Conservation (phyloP, 2,113 vertebrate species). For the Silurus glanis region DNA sequence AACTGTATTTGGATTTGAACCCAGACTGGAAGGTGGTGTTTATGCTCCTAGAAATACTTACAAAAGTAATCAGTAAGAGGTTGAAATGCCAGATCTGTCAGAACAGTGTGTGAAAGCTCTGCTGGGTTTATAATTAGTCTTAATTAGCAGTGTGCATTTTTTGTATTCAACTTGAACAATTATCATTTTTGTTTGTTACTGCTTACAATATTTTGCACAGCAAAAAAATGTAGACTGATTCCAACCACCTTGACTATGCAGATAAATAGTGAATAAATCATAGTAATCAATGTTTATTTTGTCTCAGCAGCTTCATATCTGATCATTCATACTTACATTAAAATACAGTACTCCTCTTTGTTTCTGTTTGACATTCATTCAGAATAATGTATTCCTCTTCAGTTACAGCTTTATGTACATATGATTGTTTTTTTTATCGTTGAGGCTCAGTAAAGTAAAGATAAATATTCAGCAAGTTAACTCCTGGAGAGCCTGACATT, state of each 20-base stretch:
- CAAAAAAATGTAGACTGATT: not conserved
- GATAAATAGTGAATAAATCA: not conserved
- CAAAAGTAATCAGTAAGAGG: not conserved
- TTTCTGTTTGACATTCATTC: not conserved
- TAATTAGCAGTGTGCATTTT: not conserved
- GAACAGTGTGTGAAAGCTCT: not conserved
- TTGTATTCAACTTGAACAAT: not conserved
- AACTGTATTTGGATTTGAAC: not conserved
- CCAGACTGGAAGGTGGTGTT: not conserved
- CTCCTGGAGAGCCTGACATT: conserved; percentile 22
- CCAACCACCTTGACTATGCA: not conserved
- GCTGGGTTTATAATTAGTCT: not conserved
- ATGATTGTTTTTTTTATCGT: not conserved
- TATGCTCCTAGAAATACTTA: not conserved
- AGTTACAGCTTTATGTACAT: not conserved
- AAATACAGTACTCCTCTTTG: not conserved
- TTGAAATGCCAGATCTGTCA: not conserved
- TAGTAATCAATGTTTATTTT: not conserved
- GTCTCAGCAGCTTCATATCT: not conserved
- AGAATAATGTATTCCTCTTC: not conserved
- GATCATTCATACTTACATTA: not conserved
- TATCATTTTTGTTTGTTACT: not conserved
- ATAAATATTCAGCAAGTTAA: not conserved
- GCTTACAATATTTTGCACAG: not conserved
- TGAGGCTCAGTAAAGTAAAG: not conserved